These are phyloP conservation scores for Belonocnema kinseyi DNA, from an alignment of 1,140 invertebrate genomes.

Conservation along the genomic window DNA sequence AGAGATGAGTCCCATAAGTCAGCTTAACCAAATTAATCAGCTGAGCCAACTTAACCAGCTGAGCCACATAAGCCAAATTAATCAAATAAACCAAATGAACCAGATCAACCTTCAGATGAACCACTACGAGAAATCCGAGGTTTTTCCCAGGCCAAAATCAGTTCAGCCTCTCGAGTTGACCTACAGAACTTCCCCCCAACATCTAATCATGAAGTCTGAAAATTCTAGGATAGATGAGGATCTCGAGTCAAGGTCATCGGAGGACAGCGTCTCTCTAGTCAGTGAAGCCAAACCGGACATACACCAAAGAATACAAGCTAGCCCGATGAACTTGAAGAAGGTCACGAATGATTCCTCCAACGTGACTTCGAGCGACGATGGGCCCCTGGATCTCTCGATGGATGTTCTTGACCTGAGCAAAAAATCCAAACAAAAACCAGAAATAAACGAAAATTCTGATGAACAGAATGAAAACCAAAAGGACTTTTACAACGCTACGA, in stretches of 20 bases:
- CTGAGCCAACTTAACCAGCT: constrained; percentile 27
- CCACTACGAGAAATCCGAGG: constrained; percentile 44
- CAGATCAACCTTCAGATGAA: constrained; percentile 30
- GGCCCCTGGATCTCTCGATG: constrained; percentile 86
- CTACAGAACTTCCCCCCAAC: constrained; percentile 33
- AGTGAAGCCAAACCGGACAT: constrained; percentile 66
- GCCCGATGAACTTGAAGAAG: constrained; percentile 66
- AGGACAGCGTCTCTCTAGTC: constrained; percentile 70
- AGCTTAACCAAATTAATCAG: constrained; percentile 9
- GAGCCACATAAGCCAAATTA: constrained; percentile 33
- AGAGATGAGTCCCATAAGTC: constrained; percentile 16
- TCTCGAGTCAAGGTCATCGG: constrained; percentile 64
- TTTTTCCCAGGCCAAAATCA: constrained; percentile 40
- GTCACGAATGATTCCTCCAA: constrained; percentile 32
- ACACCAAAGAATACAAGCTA: constrained; percentile 71
- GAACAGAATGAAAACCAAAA: constrained; percentile 56
- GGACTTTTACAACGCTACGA: constrained; percentile 73
- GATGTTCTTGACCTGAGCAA: constrained; percentile 92
- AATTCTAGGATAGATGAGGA: constrained; percentile 59
- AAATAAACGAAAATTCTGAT: constrained; percentile 41
- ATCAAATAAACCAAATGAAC: constrained; percentile 31
- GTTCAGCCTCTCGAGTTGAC: constrained; percentile 45
- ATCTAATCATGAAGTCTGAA: constrained; percentile 45
- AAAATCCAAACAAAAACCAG: constrained; percentile 76
- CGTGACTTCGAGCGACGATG: constrained; percentile 68